Base-by-base conservation (phyloP, 2,113 vertebrate genomes). In the Saccopteryx bilineata region DNA sequence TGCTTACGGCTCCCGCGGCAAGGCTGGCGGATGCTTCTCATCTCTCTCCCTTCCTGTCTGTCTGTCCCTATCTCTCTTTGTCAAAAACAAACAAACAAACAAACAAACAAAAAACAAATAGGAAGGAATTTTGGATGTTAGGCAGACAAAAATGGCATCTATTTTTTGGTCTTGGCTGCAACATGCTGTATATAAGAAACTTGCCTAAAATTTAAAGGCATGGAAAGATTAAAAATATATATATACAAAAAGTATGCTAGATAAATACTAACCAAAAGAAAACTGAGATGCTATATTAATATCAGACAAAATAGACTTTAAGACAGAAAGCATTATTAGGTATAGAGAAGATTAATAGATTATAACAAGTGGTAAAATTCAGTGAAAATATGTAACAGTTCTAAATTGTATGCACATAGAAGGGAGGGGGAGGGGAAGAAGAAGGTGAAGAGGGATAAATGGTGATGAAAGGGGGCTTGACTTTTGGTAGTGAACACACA, bases 211-310 rank as follows among this genome's bases (percentile, higher is more conserved):
- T 75, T 39, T 86, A 85, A 88, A 66, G 24, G 7, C 50, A 66
- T 33, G 18, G 19, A 74, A 93, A 72, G 26, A 28, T 6, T 86
- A 21, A 71, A 90, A 65, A 39, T 39, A 39, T 39, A 39, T 39
- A 39, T 39, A 39, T 39, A 39, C 39, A 69, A 93, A 75, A 80
- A 23, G 8, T 68, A 58, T 31, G 79, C 15, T 39, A 75, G 66
- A 11, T 87, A 78, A 87, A 60, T 76, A 60, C 2, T 75, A 94
- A 46, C 61, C 56, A 63, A 92, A 85, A 94, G 46, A 80, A 91
- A 79, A 80, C 4, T 13, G 9, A 95, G 31, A 26, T 18, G 26
- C 65, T 92, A 7, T 85, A 63, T 75, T 75, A 68, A 63, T 72
- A 79, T 75, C 14, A 75, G 66, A 33, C 18, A 93, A 94, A 89